phyloP scores from a whole-genome alignment of 2,797 vertebrate species.

The Anomalospiza imberbis region DNA sequence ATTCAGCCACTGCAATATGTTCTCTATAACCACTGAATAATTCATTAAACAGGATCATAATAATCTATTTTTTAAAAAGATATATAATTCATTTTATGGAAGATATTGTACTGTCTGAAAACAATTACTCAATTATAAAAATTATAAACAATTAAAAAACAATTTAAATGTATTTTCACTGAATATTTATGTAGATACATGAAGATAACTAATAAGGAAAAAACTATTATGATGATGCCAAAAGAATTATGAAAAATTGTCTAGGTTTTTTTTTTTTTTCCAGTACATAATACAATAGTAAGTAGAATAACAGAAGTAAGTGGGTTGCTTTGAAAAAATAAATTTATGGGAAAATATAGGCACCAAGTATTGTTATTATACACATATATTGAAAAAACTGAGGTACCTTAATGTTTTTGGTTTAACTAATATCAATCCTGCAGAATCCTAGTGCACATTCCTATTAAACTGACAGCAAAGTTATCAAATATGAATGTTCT shows the following conservation, averaged over 20 bases:
- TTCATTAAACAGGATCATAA: neutral
- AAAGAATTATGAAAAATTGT: neutral
- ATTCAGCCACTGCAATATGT: neutral
- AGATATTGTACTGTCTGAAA: neutral
- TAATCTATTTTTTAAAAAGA: neutral
- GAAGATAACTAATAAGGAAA: neutral
- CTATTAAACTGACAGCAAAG: neutral
- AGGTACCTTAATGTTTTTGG: neutral
- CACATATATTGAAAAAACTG: neutral
- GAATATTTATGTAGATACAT: neutral
- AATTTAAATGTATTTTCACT: neutral
- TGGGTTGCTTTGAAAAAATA: neutral
- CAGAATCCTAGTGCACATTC: neutral
- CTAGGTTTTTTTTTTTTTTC: neutral
- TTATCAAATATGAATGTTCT: constrained; percentile 6
- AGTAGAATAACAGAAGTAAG: neutral
- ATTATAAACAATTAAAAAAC: neutral
- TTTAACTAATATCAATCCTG: neutral
- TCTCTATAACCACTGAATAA: neutral
- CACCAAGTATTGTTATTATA: neutral
- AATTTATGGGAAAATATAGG: neutral
- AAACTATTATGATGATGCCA: neutral
- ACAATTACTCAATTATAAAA: neutral
- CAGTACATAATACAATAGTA: neutral
- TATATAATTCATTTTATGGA: neutral